Conservation (phyloP, 2,113 vertebrate species). For the Pogona vitticeps region DNA sequence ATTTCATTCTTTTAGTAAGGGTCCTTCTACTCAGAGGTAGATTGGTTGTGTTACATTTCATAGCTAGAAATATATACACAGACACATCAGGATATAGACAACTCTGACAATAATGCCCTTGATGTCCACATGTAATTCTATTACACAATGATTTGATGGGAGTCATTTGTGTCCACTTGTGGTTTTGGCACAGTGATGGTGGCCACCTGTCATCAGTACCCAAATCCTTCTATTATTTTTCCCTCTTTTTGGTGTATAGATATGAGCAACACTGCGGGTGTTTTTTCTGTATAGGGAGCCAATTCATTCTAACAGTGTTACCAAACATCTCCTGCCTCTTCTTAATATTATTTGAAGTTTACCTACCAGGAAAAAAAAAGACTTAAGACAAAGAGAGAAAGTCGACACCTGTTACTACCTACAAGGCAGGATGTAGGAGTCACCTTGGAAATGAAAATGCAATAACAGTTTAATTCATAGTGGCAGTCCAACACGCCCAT, state of each 20-base stretch:
- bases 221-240: slow-evolving; percentile 14
- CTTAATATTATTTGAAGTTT: slow-evolving; percentile 36
- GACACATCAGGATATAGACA: background rate
- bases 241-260: slow-evolving; percentile 20
- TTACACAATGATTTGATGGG: slow-evolving; percentile 17
- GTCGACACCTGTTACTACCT: slow-evolving; percentile 41
- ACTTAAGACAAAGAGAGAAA: slow-evolving; percentile 7
- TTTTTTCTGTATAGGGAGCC: slow-evolving; percentile 19
- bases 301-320: slow-evolving; percentile 9
- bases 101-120: slow-evolving; percentile 1
- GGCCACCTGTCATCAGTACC: slow-evolving; percentile 41
- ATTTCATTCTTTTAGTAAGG: slow-evolving; percentile 27
- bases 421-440: slow-evolving; percentile 32
- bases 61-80: background rate
- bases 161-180: slow-evolving; percentile 40
- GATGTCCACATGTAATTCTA: slow-evolving; percentile 4
- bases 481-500: background rate
- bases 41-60: slow-evolving; percentile 14
- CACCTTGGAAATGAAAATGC: slow-evolving; percentile 31
- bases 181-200: slow-evolving; percentile 13
- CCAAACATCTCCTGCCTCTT: slow-evolving; percentile 34
- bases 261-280: slow-evolving; percentile 25
- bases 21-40: slow-evolving; percentile 24
- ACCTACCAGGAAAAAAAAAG: slow-evolving; percentile 15
- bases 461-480: background rate